Evolutionary conservation across 1,140 invertebrate genomes (phyloP).

Genomic region (Pollicipes pollicipes): DNA sequence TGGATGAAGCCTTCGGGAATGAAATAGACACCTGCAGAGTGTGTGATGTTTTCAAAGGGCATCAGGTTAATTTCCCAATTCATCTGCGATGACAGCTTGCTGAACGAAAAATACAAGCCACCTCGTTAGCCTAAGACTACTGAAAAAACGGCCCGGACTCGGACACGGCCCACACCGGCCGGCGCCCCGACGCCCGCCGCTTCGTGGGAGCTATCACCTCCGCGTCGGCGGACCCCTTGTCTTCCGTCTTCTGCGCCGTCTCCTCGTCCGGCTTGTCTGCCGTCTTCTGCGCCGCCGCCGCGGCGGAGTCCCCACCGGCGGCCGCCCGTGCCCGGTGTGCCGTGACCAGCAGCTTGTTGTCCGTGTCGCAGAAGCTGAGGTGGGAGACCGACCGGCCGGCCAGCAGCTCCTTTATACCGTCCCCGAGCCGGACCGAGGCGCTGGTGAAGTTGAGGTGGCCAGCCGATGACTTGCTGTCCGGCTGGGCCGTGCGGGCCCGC

Average conservation of each 20-base stretch:
- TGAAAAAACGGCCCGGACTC: constrained; percentile 1
- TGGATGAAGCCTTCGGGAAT: no score
- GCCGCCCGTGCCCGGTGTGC: constrained; percentile 26
- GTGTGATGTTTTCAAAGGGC: no score
- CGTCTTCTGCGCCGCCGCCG: not conserved
- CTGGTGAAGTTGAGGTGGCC: constrained; percentile 28
- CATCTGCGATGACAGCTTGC: no score
- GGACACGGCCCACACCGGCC: constrained; percentile 5
- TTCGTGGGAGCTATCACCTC: constrained; percentile 3
- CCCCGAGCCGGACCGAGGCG: constrained; percentile 27
- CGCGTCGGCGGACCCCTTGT: not conserved
- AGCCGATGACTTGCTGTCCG: not conserved
- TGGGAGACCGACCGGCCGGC: constrained; percentile 25
- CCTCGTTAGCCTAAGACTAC: no score
- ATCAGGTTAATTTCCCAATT: no score
- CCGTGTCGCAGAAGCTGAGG: constrained; percentile 30
- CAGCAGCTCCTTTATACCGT: constrained; percentile 26
- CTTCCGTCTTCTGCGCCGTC: not conserved
- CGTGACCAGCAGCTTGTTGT: constrained; percentile 33
- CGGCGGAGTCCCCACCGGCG: not conserved
- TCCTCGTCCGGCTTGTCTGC: not conserved
- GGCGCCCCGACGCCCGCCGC: constrained; percentile 1
- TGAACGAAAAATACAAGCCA: no score
- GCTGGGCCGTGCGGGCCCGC: constrained; percentile 11
- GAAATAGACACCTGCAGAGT: no score